Percentiles rank a stretch among this genome's conserved stretches.
Conservation (phyloP, 2,888 invertebrate species). For the Chrysomela aeneicollis region DNA sequence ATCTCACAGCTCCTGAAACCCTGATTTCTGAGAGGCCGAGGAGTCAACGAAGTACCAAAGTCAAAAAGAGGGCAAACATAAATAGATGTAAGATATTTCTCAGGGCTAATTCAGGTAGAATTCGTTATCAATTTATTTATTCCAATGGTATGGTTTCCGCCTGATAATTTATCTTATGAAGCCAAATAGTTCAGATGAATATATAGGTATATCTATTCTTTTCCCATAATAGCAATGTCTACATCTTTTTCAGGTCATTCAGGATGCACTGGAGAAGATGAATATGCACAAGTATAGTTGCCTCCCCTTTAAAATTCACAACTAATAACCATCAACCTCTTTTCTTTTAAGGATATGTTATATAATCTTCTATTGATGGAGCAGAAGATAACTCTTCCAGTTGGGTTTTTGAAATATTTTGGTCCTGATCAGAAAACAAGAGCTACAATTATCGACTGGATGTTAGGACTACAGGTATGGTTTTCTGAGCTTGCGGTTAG, state of each 20-base stretch:
- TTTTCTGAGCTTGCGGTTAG: too few relatives aligned
- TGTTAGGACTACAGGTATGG: constrained; percentile 10
- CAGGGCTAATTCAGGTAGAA: too few relatives aligned
- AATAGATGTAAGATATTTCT: too few relatives aligned
- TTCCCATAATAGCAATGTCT: constrained; percentile 27
- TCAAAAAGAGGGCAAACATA: not conserved
- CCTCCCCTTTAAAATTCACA: not conserved
- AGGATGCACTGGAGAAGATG: not conserved
- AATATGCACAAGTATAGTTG: constrained; percentile 1
- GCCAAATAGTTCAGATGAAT: too few relatives aligned
- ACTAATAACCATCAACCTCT: not conserved
- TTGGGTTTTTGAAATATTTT: not conserved
- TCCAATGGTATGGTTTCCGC: too few relatives aligned
- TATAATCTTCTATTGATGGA: not conserved
- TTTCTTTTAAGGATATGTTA: constrained; percentile 12
- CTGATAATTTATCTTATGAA: too few relatives aligned
- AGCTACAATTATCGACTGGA: constrained; percentile 13
- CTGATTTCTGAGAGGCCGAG: not conserved
- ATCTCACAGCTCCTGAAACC: not conserved
- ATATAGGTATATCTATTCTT: too few relatives aligned
- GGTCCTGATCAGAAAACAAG: not conserved
- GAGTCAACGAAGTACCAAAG: not conserved
- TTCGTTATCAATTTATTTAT: too few relatives aligned
- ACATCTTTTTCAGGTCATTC: not conserved
- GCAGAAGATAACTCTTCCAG: not conserved